These are phyloP conservation scores for Ceratina australensis DNA, from an alignment of 1,140 invertebrate species.

Conservation along the genomic window DNA sequence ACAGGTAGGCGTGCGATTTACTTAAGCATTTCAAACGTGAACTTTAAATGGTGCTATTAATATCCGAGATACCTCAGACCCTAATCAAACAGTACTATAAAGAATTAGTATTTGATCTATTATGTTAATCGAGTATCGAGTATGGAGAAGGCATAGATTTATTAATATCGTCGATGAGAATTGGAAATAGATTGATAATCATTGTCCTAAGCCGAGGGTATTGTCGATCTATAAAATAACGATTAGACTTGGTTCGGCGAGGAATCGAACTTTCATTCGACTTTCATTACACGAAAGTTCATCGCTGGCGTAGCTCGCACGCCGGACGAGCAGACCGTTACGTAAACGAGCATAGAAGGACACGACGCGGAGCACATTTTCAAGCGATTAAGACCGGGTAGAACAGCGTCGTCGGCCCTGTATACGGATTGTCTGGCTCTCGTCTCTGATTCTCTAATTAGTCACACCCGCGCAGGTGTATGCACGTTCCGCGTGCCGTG, in stretches of 20 bases:
- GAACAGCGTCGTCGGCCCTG: constrained; percentile 8
- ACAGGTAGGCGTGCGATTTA: no score
- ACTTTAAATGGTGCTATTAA: no score
- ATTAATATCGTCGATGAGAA: no score
- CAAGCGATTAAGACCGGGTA: constrained; percentile 24
- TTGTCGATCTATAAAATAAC: neutral
- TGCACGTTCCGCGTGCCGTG: constrained; percentile 49
- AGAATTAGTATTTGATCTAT: no score
- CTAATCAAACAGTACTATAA: no score
- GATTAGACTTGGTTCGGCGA: constrained; percentile 20
- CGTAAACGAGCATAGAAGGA: constrained; percentile 14
- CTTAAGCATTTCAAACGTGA: no score
- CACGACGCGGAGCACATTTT: constrained; percentile 24
- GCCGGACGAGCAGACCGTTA: constrained; percentile 1
- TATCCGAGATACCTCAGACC: no score
- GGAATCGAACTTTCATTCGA: constrained; percentile 29
- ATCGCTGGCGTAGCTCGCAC: constrained; percentile 13
- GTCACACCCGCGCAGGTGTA: constrained; percentile 63
- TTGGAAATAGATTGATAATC: no score
- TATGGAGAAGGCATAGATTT: no score
- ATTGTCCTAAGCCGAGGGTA: neutral
- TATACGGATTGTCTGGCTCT: constrained; percentile 39
- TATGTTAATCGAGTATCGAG: no score
- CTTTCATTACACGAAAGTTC: constrained; percentile 43
- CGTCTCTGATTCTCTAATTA: constrained; percentile 53